Evolutionary conservation across 2,888 invertebrate genomes (phyloP), one percentile per base, ranked within the genome.

Genomic region (Cantharis rufa): DNA sequence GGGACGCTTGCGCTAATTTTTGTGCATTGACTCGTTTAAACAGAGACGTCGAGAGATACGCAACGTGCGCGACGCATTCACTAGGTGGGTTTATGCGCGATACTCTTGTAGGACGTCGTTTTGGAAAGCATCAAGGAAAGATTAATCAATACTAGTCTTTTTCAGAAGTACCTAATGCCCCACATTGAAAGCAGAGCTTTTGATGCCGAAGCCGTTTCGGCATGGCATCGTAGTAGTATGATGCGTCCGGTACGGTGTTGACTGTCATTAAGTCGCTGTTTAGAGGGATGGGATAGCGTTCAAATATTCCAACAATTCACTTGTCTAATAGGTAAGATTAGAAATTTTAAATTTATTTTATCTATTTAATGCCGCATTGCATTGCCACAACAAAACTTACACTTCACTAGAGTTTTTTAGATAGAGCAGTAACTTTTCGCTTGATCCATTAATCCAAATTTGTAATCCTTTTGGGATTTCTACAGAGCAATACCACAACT

Each of bases 141-240:
- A 81, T 80, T 84, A 86, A 86, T 86, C 86, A 86, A 86, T 85
- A 86, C 85, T 80, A 80, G 81, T 82, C 83, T 83, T 86, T 85
- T 85, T 85, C 82, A 83, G 83, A 85, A 82, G 80, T 83, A 84
- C 85, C 86, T 82, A 86, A 84, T 86, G 86, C 86, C 86, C 86
- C 85, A 86, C 85, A 85, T 86, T 85, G 83, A 80, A 82, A 83
- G 80, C 80, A 82, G 80, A 83, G 80, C 79, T 74, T 75, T 71
- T 66, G 74, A 80, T 80, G 78, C 72, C 77, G 81, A 70, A 78
- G 74, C 72, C 81, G 80, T 80, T 80, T 74, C 74, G 77, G 80
- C 80, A 81, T 81, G 81, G 79, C 80, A 80, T 78, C 76, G 72
- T 79, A 82, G 82, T 83, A 80, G 77, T 78, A 82, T 82, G 81